A percentile compares a stretch with the other conserved stretches of the same genome.
These are phyloP conservation scores for Pachycephus smyrnensis DNA, from an alignment of 2,888 invertebrate genomes.

Conservation along the genomic window DNA sequence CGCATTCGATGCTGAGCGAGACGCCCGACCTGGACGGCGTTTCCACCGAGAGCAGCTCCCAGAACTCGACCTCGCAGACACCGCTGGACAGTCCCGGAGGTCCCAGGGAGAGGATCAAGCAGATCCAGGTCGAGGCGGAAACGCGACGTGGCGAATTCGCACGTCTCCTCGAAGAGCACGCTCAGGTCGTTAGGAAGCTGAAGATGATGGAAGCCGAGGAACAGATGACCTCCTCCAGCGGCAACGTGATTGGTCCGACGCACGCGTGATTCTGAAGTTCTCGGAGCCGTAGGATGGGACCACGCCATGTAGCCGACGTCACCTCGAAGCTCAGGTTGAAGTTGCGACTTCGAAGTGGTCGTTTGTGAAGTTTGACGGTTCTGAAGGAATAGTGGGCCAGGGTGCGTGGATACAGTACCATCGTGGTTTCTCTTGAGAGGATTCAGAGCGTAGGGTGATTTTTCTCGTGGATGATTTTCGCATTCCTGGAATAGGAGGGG, in stretches of 20 bases:
- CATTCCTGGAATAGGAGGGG: neutral
- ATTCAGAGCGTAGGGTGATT: neutral
- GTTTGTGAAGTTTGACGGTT: neutral
- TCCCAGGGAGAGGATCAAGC: constrained; percentile 55
- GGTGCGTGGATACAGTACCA: neutral
- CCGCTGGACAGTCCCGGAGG: constrained; percentile 54
- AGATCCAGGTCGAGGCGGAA: constrained; percentile 64
- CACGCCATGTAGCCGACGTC: constrained; percentile 10
- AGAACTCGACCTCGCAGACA: constrained; percentile 49
- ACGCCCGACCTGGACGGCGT: constrained; percentile 45
- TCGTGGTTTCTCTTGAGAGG: neutral
- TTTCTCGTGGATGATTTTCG: neutral
- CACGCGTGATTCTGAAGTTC: constrained; percentile 49
- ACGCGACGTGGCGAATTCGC: constrained; percentile 65
- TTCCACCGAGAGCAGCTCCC: constrained; percentile 48
- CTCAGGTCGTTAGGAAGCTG: constrained; percentile 64
- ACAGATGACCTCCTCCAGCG: constrained; percentile 42
- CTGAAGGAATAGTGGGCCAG: neutral
- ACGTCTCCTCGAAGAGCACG: constrained; percentile 65
- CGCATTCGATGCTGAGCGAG: constrained; percentile 49
- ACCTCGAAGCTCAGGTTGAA: constrained; percentile 11
- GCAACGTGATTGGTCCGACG: constrained; percentile 44
- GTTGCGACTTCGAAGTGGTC: constrained; percentile 6
- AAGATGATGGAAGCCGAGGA: constrained; percentile 65
- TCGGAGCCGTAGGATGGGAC: constrained; percentile 12